Base-by-base conservation (phyloP, 2,113 vertebrate genomes). In the Narcine bancroftii region DNA sequence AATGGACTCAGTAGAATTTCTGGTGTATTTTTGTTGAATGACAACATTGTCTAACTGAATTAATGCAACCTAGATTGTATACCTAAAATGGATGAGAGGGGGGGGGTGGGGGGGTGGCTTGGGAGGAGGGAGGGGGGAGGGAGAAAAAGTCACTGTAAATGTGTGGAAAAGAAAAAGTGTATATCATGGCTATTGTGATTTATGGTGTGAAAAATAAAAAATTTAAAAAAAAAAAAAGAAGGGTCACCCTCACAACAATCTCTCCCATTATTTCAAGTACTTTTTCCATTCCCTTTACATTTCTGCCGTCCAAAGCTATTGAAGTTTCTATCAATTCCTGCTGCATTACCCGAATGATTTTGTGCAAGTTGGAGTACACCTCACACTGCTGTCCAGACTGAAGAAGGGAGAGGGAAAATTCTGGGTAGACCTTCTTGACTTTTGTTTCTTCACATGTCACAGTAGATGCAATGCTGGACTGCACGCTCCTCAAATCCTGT, bases 361-460 rank as follows among this genome's bases (percentile, higher is more conserved):
- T 95, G 93, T 98, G 98, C 92, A 99, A 94, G 92, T 97, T 96
- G 19, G 96, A 96, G 50, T 97, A 97, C 0, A 96, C 96, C 92
- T 97, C 97, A 95, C 97, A 98, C n/a, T 96, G 95, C 26, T 97
- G 97, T 92, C 97, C 97, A 0, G 95, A 94, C 29, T 98, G 97
- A 71, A 98, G 95, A 60, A 96, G 93, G 0, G 96, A 95, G 92
- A 99, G 96, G 6, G 97, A 97, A 94, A 99, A 98, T 92, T 97
- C 97, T 6, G 95, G 94, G 92, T 95, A 95, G 87, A 94, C 92
- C 92, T 93, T 95, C 83, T 94, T 93, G 5, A 93, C 95, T 87
- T 92, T 96, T 36, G 94, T 92, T 56, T 95, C 95, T 36, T 96
- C 95, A 63, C 94, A 94, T 0, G 89, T 92, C 26, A 94, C 93